phyloP scores from a whole-genome alignment of 1,140 invertebrate species.

The Drosophila watanabei region DNA sequence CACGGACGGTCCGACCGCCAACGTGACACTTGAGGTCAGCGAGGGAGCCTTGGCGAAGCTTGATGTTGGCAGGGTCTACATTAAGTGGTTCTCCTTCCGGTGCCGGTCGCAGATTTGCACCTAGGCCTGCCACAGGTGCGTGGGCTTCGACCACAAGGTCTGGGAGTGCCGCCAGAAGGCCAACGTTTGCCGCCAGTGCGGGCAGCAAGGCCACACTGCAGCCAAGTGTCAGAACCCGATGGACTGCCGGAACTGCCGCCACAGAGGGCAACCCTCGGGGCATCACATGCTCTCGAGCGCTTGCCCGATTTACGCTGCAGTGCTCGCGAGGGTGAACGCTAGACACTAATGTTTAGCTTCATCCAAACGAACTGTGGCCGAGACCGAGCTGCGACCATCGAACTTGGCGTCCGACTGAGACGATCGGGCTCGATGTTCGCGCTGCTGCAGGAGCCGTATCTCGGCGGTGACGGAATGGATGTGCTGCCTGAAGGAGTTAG shows the following conservation, averaged over 20 bases:
- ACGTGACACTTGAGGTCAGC: not conserved
- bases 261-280: not conserved
- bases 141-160: not conserved
- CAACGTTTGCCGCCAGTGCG: not conserved
- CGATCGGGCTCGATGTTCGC: not conserved
- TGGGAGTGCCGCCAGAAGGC: not conserved
- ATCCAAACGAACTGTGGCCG: not conserved
- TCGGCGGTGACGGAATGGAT: not conserved
- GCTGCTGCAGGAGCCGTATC: not conserved
- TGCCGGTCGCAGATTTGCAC: not conserved
- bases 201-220: not conserved
- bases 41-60: not conserved
- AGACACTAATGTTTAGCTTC: not conserved
- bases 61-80: not conserved
- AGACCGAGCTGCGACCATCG: not conserved
- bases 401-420: not conserved
- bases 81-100: not conserved
- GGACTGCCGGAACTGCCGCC: not conserved
- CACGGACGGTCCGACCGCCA: not conserved
- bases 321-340: not conserved
- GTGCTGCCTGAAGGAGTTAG: not conserved
- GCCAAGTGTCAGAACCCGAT: not conserved
- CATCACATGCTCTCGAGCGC: not conserved
- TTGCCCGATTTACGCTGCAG: not conserved
- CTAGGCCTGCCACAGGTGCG: not conserved